These are phyloP conservation scores for Lydus trimaculatus DNA, from an alignment of 2,888 invertebrate species.

Conservation along the genomic window DNA sequence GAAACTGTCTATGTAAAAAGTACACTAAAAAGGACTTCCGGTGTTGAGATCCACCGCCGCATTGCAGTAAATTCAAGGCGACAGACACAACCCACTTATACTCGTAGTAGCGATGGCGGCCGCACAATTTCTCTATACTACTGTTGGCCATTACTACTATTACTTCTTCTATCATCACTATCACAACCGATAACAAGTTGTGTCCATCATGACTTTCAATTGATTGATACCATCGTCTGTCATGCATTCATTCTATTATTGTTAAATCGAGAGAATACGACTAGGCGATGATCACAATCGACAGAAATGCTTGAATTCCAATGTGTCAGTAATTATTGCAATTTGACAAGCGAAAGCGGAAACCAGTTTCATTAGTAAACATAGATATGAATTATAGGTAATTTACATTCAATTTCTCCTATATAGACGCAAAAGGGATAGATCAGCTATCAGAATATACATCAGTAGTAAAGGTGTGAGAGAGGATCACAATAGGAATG, in stretches of 20 bases:
- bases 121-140: slow-evolving; percentile 17
- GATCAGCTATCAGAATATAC: background rate
- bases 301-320: background rate
- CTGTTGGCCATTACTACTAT: background rate
- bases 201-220: background rate
- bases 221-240: background rate
- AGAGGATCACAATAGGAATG: background rate
- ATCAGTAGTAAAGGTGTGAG: background rate
- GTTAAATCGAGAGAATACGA: background rate
- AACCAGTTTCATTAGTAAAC: slow-evolving; percentile 7
- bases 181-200: background rate
- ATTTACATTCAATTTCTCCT: slow-evolving; percentile 6
- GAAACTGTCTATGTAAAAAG: slow-evolving; percentile 25
- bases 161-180: background rate
- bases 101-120: slow-evolving; percentile 9
- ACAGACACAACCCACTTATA: slow-evolving; percentile 12
- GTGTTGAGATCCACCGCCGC: slow-evolving; percentile 35
- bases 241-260: background rate
- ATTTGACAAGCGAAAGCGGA: slow-evolving; percentile 9
- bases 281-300: background rate
- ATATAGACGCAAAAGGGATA: background rate
- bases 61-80: slow-evolving; percentile 39
- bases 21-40: slow-evolving; percentile 32
- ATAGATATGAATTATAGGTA: slow-evolving; percentile 7
- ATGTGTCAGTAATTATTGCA: slow-evolving; percentile 11